Evolutionary conservation across 1,140 invertebrate species (phyloP).

Genomic region (Bombus waltoni): DNA sequence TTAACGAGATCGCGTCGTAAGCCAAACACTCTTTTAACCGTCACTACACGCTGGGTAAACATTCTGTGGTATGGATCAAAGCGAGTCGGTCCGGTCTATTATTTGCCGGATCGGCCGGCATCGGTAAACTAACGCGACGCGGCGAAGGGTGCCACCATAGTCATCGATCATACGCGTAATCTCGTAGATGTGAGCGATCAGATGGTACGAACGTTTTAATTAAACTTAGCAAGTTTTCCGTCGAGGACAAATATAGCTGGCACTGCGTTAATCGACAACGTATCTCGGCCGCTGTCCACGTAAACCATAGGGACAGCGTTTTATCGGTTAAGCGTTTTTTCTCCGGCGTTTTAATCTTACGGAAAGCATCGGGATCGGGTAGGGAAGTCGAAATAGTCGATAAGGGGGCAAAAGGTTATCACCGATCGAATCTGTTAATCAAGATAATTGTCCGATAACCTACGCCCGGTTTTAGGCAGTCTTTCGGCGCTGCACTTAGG

Average conservation of each 20-base stretch:
- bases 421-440: constrained; percentile 53
- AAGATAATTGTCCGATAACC: constrained; percentile 55
- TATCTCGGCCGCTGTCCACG: background rate
- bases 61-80: background rate
- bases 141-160: background rate
- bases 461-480: constrained; percentile 39
- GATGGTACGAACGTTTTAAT: constrained; percentile 5
- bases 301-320: background rate
- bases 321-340: background rate
- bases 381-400: background rate
- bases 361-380: constrained; percentile 21
- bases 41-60: background rate
- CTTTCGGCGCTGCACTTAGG: constrained; percentile 51
- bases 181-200: background rate
- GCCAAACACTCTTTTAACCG: background rate
- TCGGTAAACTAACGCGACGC: background rate
- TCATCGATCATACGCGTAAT: constrained; percentile 18
- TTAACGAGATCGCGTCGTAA: constrained; percentile 21
- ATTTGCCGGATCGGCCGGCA: background rate
- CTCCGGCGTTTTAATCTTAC: constrained; percentile 44
- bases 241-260: background rate
- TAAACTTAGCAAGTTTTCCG: background rate
- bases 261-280: background rate
- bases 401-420: constrained; percentile 16
- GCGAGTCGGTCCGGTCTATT: background rate